Base-by-base conservation (phyloP, 2,888 invertebrate species). In the Carabus problematicus region DNA sequence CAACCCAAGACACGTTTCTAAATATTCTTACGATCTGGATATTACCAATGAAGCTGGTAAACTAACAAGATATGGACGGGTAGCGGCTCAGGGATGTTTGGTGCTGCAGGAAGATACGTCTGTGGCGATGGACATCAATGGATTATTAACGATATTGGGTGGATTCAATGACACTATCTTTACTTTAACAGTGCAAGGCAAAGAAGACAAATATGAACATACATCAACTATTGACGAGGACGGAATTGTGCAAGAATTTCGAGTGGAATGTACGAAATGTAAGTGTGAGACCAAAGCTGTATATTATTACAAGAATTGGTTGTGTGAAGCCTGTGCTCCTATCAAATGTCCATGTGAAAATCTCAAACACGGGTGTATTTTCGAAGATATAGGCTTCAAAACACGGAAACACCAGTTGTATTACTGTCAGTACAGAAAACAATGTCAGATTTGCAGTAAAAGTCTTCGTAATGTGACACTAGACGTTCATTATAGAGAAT, bases 1-100 rank as follows among this genome's bases (percentile, higher is more conserved):
- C n/a, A 18, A 59, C 18, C 18, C 40, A 29, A 40, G 40, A 59
- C 42, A 18, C 42, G 42, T 43, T 3, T 59, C 59, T 12, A 6
- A 40, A 1, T 59, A 42, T 42, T 8, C 14, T 6, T 59, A 42
- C 18, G 42, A 59, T 42, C 59, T 59, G 7, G 11, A 9, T 8
- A 59, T 59, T 12, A 40, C 18, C 18, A 59, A 59, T 14, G 41
- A n/a, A 40, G n/a, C 18, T 8, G 59, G 14, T 12, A 40, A 59
- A 8, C 40, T 59, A 12, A 59, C 40, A 42, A n/a, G 42, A 42
- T 41, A 59, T 42, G 59, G 59, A 1, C 6, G 12, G 12, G 42
- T 59, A 1, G 8, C 9, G 42, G 11, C 42, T 12, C 42, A 43
- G 12, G 40, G 40, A 1, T 41, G 18, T 14, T 14, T 18, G 11